Percentiles rank a stretch among this genome's conserved stretches.
Evolutionary conservation across 2,888 invertebrate species (phyloP).

Genomic region (Pammene aurita): DNA sequence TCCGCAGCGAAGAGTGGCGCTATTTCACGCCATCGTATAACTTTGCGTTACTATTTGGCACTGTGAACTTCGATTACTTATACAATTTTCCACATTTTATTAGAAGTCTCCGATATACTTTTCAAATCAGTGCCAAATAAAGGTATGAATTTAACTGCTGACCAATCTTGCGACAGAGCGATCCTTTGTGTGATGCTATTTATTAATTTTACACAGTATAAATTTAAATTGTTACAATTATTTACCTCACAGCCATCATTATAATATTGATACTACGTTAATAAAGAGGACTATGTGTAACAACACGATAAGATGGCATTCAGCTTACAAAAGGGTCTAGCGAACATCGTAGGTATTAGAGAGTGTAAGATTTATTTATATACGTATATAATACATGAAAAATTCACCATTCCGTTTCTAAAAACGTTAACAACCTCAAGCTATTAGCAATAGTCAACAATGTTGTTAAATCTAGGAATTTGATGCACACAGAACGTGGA

Average conservation of each 20-base stretch:
- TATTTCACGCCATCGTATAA: conserved; percentile 55
- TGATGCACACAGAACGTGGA: conserved; percentile 78
- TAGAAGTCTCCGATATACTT: background rate
- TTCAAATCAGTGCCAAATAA: conserved; percentile 49
- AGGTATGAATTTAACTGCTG: conserved; percentile 45
- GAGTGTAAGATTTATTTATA: conserved; percentile 64
- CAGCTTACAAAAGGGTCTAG: conserved; percentile 80
- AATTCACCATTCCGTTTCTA: conserved; percentile 79
- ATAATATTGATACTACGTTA: conserved; percentile 82
- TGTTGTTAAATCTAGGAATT: conserved; percentile 80
- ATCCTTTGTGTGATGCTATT: conserved; percentile 65
- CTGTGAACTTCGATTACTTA: conserved; percentile 46
- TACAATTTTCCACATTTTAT: background rate
- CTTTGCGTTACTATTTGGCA: conserved; percentile 56
- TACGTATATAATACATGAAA: conserved; percentile 78
- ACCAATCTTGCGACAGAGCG: conserved; percentile 67
- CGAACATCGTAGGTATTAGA: conserved; percentile 69
- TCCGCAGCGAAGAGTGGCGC: conserved; percentile 61
- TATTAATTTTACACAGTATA: conserved; percentile 79
- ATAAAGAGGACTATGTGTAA: conserved; percentile 79
- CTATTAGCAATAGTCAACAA: conserved; percentile 84
- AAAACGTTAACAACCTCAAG: conserved; percentile 83
- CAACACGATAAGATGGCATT: conserved; percentile 77
- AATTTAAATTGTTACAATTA: conserved; percentile 81
- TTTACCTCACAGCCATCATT: conserved; percentile 84